Percentiles rank a stretch among this genome's conserved stretches.
phyloP scores from a whole-genome alignment of 2,113 vertebrate genomes.

The Prochilodus magdalenae region DNA sequence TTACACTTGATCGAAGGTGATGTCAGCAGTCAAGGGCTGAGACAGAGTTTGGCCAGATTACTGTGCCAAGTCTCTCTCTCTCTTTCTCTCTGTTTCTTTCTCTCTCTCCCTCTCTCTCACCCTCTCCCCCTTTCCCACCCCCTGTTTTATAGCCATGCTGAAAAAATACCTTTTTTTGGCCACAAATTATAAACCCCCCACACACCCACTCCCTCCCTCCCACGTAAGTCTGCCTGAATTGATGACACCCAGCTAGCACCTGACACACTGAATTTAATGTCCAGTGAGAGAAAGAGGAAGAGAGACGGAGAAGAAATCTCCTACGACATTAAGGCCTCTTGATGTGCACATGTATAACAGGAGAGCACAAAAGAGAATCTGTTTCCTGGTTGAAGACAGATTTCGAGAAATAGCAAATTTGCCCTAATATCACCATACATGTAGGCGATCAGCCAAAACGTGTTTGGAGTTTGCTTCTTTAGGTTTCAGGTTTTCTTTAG shows the following conservation, averaged over 20 bases:
- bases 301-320: slow-evolving; percentile 14
- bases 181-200: slow-evolving; percentile 67
- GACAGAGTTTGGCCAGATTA: slow-evolving; percentile 67
- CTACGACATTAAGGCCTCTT: neutral
- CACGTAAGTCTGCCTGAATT: slow-evolving; percentile 63
- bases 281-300: slow-evolving; percentile 2
- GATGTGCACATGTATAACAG: neutral
- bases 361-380: neutral
- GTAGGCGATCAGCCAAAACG: neutral
- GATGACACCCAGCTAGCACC: slow-evolving; percentile 63
- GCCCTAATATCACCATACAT: too few relatives aligned
- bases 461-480: too few relatives aligned
- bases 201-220: slow-evolving; percentile 54
- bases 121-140: slow-evolving; percentile 8
- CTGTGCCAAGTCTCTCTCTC: slow-evolving; percentile 56
- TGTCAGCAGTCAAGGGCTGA: slow-evolving; percentile 63
- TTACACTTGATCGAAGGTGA: slow-evolving; percentile 72
- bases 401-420: neutral
- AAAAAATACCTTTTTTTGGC: slow-evolving; percentile 66
- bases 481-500: too few relatives aligned
- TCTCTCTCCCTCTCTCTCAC: neutral
- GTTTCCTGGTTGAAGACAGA: neutral
- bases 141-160: slow-evolving; percentile 62
- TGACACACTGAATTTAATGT: slow-evolving; percentile 69
- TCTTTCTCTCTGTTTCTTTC: neutral